Evolutionary conservation across 2,888 invertebrate species (phyloP), one percentile per base, ranked within the genome.

Genomic region (Neocrepidodera transversa): DNA sequence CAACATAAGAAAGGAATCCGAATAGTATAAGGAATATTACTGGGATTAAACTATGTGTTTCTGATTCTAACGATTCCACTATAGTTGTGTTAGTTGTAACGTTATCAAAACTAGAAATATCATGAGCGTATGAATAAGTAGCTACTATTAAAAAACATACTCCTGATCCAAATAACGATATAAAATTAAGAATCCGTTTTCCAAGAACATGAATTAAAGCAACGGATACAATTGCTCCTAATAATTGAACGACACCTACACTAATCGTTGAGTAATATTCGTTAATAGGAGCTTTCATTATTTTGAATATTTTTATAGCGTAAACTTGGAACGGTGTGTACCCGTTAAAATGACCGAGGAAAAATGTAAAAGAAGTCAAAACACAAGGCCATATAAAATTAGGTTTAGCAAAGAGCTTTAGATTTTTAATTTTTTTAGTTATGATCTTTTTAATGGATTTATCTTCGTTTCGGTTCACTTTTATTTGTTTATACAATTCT

Each of bases 261-360:
- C 90, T 79, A 32, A 91, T 83, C 0, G 92, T 90, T 0, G 91
- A 91, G 60, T 87, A 85, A 78, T 90, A 91, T 72, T 88, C 87
- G 71, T 91, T 86, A 59, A 92, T 85, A 0, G 92, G 91, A 0
- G 90, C 86, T 45, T 88, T 84, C 17, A 92, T 74, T 58, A 84
- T 83, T 47, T 85, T 84, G 72, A 92, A 92, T 69, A 92, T 90
- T 63, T 82, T 84, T 2, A 92, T 90, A 13, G 91, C 88, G 70
- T 86, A 91, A 0, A 89, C 90, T 81, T 88, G 86, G 23, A 92
- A 78, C 0, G 90, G 86, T 0, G 87, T 87, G 81, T 88, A 87
- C 0, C 92, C 92, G 38, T 88, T 88, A 70, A 92, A 91, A 70
- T 90, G 86, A 0, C 87, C 86, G 10, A 91, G 82, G 69, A 91